phyloP scores from a whole-genome alignment of 2,797 vertebrate genomes.

The Molossus alvarezi region DNA sequence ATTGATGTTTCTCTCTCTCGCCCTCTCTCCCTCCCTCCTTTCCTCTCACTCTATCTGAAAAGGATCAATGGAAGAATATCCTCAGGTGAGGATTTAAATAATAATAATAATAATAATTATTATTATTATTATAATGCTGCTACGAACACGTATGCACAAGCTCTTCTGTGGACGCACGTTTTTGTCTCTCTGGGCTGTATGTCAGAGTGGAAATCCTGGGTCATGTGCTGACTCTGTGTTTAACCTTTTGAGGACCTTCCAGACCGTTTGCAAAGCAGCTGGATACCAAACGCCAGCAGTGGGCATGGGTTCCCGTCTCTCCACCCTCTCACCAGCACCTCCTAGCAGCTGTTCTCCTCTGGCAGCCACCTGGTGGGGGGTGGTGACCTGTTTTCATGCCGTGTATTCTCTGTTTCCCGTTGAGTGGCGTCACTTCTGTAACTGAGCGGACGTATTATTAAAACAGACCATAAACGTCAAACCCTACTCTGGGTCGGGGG shows the following conservation, averaged over 20 bases:
- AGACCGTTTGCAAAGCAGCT: not conserved
- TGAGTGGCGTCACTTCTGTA: not conserved
- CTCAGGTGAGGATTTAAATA: too few species aligned
- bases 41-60: too few species aligned
- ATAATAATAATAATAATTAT: too few species aligned
- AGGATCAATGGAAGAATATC: too few species aligned
- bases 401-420: not conserved
- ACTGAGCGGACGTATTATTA: not conserved
- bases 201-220: too few species aligned
- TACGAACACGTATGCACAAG: fast-evolving
- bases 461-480: not conserved
- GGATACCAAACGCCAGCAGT: fast-evolving
- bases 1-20: too few species aligned
- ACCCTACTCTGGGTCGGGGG: not conserved
- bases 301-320: too few species aligned
- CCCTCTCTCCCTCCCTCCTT: too few species aligned
- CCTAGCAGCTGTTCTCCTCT: not conserved
- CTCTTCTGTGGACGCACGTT: not conserved
- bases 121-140: not conserved
- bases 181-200: not conserved
- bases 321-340: not conserved
- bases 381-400: not conserved
- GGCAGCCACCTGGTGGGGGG: too few species aligned
- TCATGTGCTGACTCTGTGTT: too few species aligned
- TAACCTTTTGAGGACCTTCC: not conserved